A percentile compares a stretch with the other conserved stretches of the same genome.
phyloP scores from a whole-genome alignment of 2,797 vertebrate species.

The Prunella strophiata region DNA sequence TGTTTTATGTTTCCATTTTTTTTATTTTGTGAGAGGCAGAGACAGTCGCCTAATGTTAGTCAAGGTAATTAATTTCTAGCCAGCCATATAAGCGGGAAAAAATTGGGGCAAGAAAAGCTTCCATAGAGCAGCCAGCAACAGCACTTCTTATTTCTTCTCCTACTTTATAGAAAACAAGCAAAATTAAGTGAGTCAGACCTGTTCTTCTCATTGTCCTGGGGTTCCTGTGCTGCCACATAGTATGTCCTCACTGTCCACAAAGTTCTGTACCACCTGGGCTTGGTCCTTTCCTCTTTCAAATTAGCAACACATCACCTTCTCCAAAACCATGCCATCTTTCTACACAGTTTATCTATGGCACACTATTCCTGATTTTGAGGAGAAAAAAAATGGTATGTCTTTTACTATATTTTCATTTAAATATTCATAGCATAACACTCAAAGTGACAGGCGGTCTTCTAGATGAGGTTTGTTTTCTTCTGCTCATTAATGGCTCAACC shows the following conservation, averaged over 20 bases:
- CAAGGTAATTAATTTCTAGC: conserved; percentile 10
- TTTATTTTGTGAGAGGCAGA: background rate
- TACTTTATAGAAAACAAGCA: background rate
- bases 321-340: background rate
- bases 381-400: background rate
- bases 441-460: conserved; percentile 29
- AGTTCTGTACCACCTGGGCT: background rate
- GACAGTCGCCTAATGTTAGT: background rate
- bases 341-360: background rate
- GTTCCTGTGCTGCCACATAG: accelerated
- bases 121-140: background rate
- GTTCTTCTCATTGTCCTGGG: background rate
- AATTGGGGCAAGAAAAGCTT: background rate
- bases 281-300: background rate
- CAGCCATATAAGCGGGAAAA: background rate
- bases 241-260: accelerated
- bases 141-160: background rate
- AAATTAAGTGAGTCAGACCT: background rate
- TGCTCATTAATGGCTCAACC: conserved; percentile 30
- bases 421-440: conserved; percentile 22
- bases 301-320: background rate
- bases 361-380: background rate
- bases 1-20: background rate
- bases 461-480: conserved; percentile 30
- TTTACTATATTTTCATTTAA: conserved; percentile 17